Evolutionary conservation across 2,113 vertebrate genomes (phyloP), one percentile per base, ranked within the genome.

Genomic region (Cygnus buccinator): DNA sequence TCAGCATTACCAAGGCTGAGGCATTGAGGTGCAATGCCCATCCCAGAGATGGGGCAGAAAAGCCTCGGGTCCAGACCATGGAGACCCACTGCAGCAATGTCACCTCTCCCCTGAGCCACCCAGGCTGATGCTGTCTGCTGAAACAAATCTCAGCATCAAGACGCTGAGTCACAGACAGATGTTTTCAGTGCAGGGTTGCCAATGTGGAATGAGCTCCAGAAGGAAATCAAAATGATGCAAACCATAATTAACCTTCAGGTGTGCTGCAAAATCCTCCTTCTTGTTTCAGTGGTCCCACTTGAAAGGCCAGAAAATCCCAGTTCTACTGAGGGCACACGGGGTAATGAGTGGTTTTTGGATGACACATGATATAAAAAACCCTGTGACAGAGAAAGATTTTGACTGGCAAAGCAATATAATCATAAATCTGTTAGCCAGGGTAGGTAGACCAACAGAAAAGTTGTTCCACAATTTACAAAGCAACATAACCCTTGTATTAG

Each of bases 301-400:
- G 57, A 90, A 88, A 90, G 54, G 16, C 14, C 37, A 90, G 79
- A 77, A 95, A 92, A 95, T 63, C n/a, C 31, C 50, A 33, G 59
- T 77, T 80, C 18, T 52, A 46, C 76, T 46, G 55, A 61, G 44
- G 44, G 11, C 7, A 46, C 22, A 33, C 79, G 23, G 13, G 46
- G 46, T 48, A 22, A 20, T 22, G 46, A 48, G 46, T 48, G 20
- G 37, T 20, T 79, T 94, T 65, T 77, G 65, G 50, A 75, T 65
- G 37, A 70, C 19, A 18, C 4, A 41, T 37, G 41, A 7, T 92
- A 8, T 62, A 74, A 31, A 89, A 94, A 93, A 62, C 7, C 31
- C 67, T 46, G 21, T 71, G 50, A 57, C 52, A 81, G 14, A 10
- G 26, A 31, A 0, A 4, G 48, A 90, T 92, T 90, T 83, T 83